A percentile compares a stretch with the other conserved stretches of the same genome.
Conservation (phyloP, 2,113 vertebrate species). For the Saimiri boliviensis region DNA sequence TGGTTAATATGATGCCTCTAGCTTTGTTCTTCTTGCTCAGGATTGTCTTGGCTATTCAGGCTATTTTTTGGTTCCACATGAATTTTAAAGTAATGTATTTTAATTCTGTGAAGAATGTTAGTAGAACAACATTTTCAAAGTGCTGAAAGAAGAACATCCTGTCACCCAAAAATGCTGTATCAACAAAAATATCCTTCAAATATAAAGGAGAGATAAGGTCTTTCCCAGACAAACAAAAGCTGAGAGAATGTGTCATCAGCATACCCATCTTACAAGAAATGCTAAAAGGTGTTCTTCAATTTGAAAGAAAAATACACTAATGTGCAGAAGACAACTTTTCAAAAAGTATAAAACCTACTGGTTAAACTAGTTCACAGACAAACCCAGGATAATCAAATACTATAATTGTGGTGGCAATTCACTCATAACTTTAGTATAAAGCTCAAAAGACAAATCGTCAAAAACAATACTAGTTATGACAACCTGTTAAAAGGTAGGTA, state of each 20-base stretch:
- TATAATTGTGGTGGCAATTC: neutral
- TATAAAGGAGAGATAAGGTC: neutral
- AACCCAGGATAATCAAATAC: neutral
- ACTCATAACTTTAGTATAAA: neutral
- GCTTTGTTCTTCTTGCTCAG: too few species aligned
- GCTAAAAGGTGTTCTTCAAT: neutral
- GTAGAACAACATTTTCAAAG: neutral
- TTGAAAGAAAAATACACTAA: neutral
- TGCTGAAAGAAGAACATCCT: neutral
- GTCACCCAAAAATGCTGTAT: neutral
- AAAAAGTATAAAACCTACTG: neutral
- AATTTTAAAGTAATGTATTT: too few species aligned
- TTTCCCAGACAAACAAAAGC: neutral
- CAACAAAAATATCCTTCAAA: neutral
- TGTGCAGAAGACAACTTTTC: neutral
- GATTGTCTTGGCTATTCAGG: too few species aligned
- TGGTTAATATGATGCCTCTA: too few species aligned
- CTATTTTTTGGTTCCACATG: too few species aligned
- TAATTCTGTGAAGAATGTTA: too few species aligned
- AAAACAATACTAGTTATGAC: neutral
- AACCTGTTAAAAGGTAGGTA: neutral
- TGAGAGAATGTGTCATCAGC: neutral
- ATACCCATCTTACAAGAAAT: neutral
- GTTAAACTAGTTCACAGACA: neutral
- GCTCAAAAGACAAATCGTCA: neutral